Evolutionary conservation across 2,888 invertebrate genomes (phyloP).

Genomic region (Caenorhabditis parvicauda): DNA sequence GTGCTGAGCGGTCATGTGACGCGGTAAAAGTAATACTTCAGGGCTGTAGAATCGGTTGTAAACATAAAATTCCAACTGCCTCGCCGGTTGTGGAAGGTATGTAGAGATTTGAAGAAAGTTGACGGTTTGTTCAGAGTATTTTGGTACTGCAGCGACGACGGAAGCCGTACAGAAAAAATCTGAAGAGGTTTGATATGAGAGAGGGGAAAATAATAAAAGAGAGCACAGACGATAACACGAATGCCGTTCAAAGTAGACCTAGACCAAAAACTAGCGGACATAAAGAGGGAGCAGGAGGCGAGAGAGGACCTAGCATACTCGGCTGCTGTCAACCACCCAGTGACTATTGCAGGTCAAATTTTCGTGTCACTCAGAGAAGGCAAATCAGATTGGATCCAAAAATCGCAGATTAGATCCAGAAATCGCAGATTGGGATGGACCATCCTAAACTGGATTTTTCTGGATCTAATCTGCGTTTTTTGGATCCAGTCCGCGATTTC

Average conservation of each 20-base stretch:
- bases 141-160: background rate
- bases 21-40: slow-evolving; percentile 1
- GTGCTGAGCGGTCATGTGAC: slow-evolving; percentile 3
- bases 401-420: no score
- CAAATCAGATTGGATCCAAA: no score
- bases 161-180: background rate
- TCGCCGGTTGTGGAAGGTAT: background rate
- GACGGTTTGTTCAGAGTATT: background rate
- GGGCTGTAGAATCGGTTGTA: slow-evolving; percentile 18
- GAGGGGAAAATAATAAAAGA: no score
- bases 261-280: slow-evolving; percentile 21
- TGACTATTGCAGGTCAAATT: slow-evolving; percentile 31
- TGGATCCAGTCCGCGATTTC: no score
- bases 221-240: no score
- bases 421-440: no score
- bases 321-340: slow-evolving; percentile 24
- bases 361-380: no score
- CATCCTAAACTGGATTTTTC: no score
- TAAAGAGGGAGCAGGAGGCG: slow-evolving; percentile 25
- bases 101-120: background rate
- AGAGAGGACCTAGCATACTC: slow-evolving; percentile 27
- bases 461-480: no score
- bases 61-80: slow-evolving; percentile 25
- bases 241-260: slow-evolving; percentile 33
- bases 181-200: no score